Evolutionary conservation across 2,888 invertebrate genomes (phyloP).

Genomic region (Cenopis cana): DNA sequence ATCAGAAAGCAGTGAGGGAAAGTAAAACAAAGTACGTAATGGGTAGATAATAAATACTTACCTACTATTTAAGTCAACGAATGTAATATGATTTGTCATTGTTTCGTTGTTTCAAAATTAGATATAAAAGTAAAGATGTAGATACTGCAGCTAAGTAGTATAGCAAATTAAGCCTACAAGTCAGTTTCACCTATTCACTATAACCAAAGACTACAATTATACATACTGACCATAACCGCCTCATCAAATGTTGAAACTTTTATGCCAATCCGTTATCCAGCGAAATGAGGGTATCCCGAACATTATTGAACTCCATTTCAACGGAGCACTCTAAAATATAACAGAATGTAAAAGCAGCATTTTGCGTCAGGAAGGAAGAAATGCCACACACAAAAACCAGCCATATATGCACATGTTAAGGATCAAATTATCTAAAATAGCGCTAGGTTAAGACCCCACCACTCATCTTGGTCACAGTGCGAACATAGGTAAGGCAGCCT

Average conservation of each 20-base stretch:
- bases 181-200: slow-evolving; percentile 1
- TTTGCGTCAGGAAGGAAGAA: slow-evolving; percentile 11
- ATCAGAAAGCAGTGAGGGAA: too few species aligned
- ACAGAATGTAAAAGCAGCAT: slow-evolving; percentile 25
- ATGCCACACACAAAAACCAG: not conserved
- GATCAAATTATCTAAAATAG: not conserved
- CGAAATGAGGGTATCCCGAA: slow-evolving; percentile 28
- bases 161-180: not conserved
- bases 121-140: too few species aligned
- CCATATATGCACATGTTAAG: not conserved
- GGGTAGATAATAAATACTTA: too few species aligned
- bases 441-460: slow-evolving; percentile 17
- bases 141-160: too few species aligned
- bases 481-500: slow-evolving; percentile 41
- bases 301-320: slow-evolving; percentile 32
- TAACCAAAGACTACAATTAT: too few species aligned
- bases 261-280: slow-evolving; percentile 17
- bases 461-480: slow-evolving; percentile 39
- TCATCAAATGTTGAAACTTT: slow-evolving; percentile 28
- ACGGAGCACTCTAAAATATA: slow-evolving; percentile 37
- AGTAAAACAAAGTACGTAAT: too few species aligned
- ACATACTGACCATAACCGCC: too few species aligned
- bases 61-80: too few species aligned
- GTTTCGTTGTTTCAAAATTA: too few species aligned
- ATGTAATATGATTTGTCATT: too few species aligned